These are phyloP conservation scores for Amitus sp. DNA, from an alignment of 2,888 invertebrate species.

Conservation along the genomic window DNA sequence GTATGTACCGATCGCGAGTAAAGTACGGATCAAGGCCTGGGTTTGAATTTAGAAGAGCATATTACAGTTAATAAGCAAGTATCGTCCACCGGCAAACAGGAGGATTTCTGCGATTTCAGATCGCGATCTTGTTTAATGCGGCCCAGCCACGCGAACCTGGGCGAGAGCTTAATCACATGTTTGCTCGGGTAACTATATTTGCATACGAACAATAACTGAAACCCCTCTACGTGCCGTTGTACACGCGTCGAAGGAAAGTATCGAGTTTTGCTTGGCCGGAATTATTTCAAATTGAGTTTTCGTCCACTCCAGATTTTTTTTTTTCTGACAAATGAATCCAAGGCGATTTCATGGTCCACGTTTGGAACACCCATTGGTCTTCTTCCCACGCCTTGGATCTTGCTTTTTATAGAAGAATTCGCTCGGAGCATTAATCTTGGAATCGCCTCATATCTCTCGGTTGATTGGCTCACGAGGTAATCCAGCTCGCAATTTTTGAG, in stretches of 20 bases:
- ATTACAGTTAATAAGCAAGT: conserved; percentile 47
- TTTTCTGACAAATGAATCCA: no score
- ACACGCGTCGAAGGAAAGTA: not conserved
- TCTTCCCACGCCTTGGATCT: no score
- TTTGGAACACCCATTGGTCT: no score
- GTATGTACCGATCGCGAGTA: no score
- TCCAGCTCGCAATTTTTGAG: no score
- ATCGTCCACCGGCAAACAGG: conserved; percentile 49
- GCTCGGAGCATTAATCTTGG: no score
- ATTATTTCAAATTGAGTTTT: not conserved
- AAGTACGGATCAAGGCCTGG: conserved; percentile 22
- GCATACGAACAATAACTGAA: conserved; percentile 52
- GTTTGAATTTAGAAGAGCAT: conserved; percentile 17
- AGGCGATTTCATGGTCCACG: no score
- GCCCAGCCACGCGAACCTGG: conserved; percentile 63
- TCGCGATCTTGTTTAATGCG: conserved; percentile 59
- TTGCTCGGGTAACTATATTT: conserved; percentile 59
- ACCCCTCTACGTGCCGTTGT: not conserved
- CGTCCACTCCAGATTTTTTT: no score
- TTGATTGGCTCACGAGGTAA: no score
- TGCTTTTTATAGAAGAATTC: no score
- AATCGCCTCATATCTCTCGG: no score
- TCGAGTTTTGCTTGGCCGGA: not conserved
- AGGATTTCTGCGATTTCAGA: conserved; percentile 61
- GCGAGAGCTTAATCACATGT: conserved; percentile 58